Evolutionary conservation across 2,888 invertebrate genomes (phyloP), one percentile per base, ranked within the genome.

Genomic region (Parascotia fuliginaria): DNA sequence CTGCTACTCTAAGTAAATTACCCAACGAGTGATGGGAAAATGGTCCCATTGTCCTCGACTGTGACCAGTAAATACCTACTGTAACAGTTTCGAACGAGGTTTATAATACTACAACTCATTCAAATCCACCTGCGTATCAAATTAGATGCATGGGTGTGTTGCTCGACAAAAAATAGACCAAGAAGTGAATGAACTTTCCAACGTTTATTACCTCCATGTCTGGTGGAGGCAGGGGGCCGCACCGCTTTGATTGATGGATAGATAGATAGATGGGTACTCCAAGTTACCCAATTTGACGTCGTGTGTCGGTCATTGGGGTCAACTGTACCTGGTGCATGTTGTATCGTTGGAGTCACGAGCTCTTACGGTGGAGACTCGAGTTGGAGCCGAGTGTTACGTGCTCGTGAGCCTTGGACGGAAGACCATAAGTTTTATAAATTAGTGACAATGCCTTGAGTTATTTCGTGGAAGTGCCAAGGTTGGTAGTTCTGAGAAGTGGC

Each of bases 361-460:
- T 63, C 55, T 50, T 56, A 54, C 48, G 54, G 51, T 55, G 52
- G 63, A 71, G 73, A n/a, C n/a, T n/a, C n/a, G n/a, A 64, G 7
- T 6, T 71, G 3, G 60, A 62, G 63, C 60, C 66, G 70, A 31
- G 69, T 70, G 60, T 3, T 24, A 42, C 52, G 37, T 38, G 39
- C 54, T 69, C 61, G 62, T 69, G 72, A 79, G 79, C 81, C 84
- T 83, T 78, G 82, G 77, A 72, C 74, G 81, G 83, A 84, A 83
- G 83, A 86, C 82, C 80, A 82, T 80, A 87, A 82, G 81, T 87
- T 86, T 89, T 85, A 87, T 87, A 89, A 89, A 90, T 89, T 87
- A 87, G 88, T 89, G 88, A 90, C 89, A 89, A 89, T 89, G 85
- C 84, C 82, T 82, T 80, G 85, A 85, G 87, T 84, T 85, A 75